These are phyloP conservation scores for Heliothis peltigera DNA, from an alignment of 2,888 invertebrate genomes.

Conservation along the genomic window DNA sequence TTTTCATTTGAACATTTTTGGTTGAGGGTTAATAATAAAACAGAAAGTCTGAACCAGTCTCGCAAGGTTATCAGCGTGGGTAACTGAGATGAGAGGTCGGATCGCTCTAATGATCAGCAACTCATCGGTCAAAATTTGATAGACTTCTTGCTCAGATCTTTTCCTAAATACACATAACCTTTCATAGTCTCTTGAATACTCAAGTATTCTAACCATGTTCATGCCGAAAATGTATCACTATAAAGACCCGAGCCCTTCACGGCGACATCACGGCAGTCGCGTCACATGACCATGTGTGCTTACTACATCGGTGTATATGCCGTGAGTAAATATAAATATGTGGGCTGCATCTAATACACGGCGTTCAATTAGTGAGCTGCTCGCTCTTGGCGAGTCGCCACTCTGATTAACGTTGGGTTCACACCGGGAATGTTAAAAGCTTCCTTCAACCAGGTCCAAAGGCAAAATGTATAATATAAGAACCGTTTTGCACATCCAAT, in stretches of 20 bases:
- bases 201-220: not conserved
- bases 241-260: constrained; percentile 12
- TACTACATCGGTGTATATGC: constrained; percentile 1
- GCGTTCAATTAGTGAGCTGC: constrained; percentile 42
- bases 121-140: no score
- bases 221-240: not conserved
- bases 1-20: no score
- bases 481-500: not conserved
- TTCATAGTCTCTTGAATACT: not conserved
- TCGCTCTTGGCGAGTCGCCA: constrained; percentile 43
- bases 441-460: not conserved
- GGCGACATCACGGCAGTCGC: constrained; percentile 5
- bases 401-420: constrained; percentile 11
- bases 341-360: constrained; percentile 52
- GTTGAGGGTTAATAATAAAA: no score
- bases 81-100: no score
- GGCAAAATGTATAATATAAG: no score
- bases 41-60: no score
- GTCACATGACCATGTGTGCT: constrained; percentile 28
- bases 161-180: not conserved
- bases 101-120: no score
- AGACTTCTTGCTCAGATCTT: not conserved
- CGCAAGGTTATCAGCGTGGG: no score
- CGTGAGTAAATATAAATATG: constrained; percentile 28
- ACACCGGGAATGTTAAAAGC: constrained; percentile 7